phyloP scores from a whole-genome alignment of 2,888 invertebrate species.

The Chymomyza procnemis region DNA sequence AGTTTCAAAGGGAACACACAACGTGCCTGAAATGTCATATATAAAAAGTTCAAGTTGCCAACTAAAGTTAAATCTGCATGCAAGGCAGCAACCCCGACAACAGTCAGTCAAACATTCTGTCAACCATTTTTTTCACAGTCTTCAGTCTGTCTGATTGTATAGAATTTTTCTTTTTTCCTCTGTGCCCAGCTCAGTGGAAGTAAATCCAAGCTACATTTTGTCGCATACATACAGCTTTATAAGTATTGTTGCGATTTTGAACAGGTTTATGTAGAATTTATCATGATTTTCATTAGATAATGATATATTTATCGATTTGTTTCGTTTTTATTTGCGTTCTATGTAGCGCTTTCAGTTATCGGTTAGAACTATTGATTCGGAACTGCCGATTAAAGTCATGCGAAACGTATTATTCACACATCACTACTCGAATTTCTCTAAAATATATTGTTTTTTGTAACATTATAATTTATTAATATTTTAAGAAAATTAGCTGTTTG shows the following conservation, averaged over 20 bases:
- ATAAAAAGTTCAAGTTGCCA: conserved; percentile 9
- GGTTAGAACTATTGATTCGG: too few relatives aligned
- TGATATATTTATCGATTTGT: too few relatives aligned
- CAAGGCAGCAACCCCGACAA: conserved; percentile 18
- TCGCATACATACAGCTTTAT: conserved; percentile 5
- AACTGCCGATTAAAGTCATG: too few relatives aligned
- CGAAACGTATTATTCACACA: too few relatives aligned
- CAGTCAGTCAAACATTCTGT: background rate
- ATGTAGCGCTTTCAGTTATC: too few relatives aligned
- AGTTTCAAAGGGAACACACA: background rate
- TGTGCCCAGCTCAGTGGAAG: conserved; percentile 24
- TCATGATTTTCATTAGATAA: background rate
- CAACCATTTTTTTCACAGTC: conserved; percentile 9
- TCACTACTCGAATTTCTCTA: too few relatives aligned
- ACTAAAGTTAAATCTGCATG: conserved; percentile 29
- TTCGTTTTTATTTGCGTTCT: too few relatives aligned
- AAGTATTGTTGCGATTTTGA: background rate
- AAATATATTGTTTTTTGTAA: too few relatives aligned
- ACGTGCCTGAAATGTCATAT: background rate
- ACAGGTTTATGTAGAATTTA: background rate
- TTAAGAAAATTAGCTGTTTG: too few relatives aligned
- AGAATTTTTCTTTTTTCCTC: background rate
- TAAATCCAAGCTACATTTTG: conserved; percentile 5
- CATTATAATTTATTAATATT: too few relatives aligned
- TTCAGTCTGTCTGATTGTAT: background rate